Evolutionary conservation across 1,140 invertebrate genomes (phyloP), one percentile per base, ranked within the genome.

Genomic region (Drosophila melanica): DNA sequence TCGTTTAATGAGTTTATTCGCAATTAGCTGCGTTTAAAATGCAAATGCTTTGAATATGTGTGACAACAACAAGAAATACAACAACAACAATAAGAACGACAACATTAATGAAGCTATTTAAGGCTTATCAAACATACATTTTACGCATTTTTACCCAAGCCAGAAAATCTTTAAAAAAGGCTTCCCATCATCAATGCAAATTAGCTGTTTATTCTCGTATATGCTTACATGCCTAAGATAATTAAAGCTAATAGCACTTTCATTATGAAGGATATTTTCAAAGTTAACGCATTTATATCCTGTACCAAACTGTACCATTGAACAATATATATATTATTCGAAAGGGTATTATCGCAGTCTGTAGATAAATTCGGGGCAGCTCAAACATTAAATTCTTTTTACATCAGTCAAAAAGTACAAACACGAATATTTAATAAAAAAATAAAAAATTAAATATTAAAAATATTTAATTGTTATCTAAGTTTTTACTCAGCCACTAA

Each of bases 21-120:
- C 79, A 89, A 87, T 87, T 87, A 82, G 82, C 79, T 66, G 72
- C 68, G 51, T 68, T 87, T 76, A 48, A 74, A 74, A 79, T 79
- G 62, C 65, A 87, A 77, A 87, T 87, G 63, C 16, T 37, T 14
- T 37, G 45, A 4, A 27, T 47, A 39, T 47, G 58, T 20, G 16
- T 8, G 39, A 30, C 41, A 42, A 33, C 27, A 65, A 72, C 11
- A 30, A 14, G n/a, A 12, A 55, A 45, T 59, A 39, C n/a, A 12
- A 66, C 12, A 42, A 60, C 47, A 57, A 48, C 41, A 30, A 23
- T 33, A 37, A 70, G 54, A 75, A 50, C 41, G 37, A 1, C 11
- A n/a, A 60, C 65, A 60, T 35, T 8, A 68, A 62, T 20, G 51
- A 63, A 45, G 14, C 20, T n/a, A 54, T 73, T 42, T 39, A 23